Evolutionary conservation across 2,113 vertebrate genomes (phyloP), one percentile per base, ranked within the genome.

Genomic region (Cromileptes altivelis): DNA sequence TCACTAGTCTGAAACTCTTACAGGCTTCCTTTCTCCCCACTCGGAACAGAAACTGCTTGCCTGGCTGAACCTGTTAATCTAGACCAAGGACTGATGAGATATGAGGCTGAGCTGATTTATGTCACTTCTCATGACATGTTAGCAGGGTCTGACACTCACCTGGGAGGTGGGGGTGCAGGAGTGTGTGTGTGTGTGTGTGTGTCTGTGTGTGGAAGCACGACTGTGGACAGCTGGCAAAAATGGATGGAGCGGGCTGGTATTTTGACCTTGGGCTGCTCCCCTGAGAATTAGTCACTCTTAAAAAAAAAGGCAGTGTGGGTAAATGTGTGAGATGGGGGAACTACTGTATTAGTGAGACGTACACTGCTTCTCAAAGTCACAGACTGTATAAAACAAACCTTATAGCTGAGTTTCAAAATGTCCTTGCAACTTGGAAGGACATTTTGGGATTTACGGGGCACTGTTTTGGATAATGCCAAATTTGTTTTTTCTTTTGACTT

Each of bases 31-130:
- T 21, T 1, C 2, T 6, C 27, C 27, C 70, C 15, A 7, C 52
- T 18, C 37, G 15, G 58, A 53, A 45, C 23, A 64, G 21, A 68
- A 78, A 53, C 25, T 72, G 68, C 75, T 85, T 42, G 58, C 74
- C 50, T 85, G 73, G 75, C 77, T 84, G 78, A 71, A 30, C 70
- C 75, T 81, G 74, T 81, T 93, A 72, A 91, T 90, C 83, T 82
- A 52, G 19, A 70, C 70, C 80, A 70, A 89, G 80, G 84, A 63
- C 82, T 82, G 78, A 90, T 85, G 81, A 87, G 80, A 79, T 80
- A 78, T 57, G 78, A 69, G 75, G 75, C 79, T 30, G 30, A 30
- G 68, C 74, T 82, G 87, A 81, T 90, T 92, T 86, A 93, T 90
- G 84, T 83, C 79, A 75, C 68, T 72, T 80, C 78, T 45, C 69